These are phyloP conservation scores for Thumatha senex DNA, from an alignment of 2,888 invertebrate species.

Conservation along the genomic window DNA sequence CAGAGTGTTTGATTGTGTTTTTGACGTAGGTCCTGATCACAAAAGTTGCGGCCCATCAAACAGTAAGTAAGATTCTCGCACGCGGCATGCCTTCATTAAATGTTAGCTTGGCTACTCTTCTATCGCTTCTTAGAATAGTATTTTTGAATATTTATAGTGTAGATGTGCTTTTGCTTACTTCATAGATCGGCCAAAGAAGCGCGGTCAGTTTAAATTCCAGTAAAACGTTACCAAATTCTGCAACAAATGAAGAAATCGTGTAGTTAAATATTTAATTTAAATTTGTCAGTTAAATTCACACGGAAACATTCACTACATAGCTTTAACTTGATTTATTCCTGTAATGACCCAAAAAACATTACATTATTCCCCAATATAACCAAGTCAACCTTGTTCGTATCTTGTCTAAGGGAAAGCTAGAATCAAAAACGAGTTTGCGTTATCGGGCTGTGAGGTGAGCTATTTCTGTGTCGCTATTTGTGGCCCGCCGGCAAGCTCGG, in stretches of 20 bases:
- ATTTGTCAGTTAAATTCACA: slow-evolving; percentile 32
- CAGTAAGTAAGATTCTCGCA: slow-evolving; percentile 80
- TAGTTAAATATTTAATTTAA: slow-evolving; percentile 63
- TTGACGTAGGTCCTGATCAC: slow-evolving; percentile 83
- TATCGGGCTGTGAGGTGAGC: slow-evolving; percentile 77
- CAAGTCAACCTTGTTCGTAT: slow-evolving; percentile 31
- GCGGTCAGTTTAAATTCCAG: slow-evolving; percentile 28
- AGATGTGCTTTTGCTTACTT: slow-evolving; percentile 63
- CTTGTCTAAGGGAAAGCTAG: slow-evolving; percentile 62
- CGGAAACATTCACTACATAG: not conserved
- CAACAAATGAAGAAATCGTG: slow-evolving; percentile 51
- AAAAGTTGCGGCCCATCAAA: slow-evolving; percentile 80
- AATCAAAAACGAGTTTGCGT: slow-evolving; percentile 79
- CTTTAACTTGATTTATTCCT: no score
- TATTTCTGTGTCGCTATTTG: slow-evolving; percentile 78
- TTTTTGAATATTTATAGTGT: slow-evolving; percentile 51
- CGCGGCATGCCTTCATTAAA: slow-evolving; percentile 69
- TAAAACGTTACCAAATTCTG: slow-evolving; percentile 33
- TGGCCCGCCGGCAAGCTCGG: slow-evolving; percentile 76
- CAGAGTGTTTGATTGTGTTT: slow-evolving; percentile 80
- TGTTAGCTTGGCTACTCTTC: slow-evolving; percentile 70
- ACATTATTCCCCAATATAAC: no score
- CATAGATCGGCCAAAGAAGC: slow-evolving; percentile 36
- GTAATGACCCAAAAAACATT: no score
- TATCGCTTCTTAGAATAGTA: slow-evolving; percentile 69